Evolutionary conservation across 1,140 invertebrate species (phyloP), one percentile per base, ranked within the genome.

Genomic region (Vollenhovia emeryi): DNA sequence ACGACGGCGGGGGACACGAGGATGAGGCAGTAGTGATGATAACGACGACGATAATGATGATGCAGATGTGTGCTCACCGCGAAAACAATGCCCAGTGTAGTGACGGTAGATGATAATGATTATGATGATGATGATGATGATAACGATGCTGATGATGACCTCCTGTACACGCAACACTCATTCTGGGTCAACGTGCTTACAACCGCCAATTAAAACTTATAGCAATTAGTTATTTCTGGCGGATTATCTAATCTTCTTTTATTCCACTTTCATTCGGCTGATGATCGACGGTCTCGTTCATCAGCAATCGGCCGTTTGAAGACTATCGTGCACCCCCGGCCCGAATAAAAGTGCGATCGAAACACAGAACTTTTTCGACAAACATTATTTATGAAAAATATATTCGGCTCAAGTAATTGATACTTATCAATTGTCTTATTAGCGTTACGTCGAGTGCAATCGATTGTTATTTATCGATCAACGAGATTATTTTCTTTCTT

Each of bases 111-210:
- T 27, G 9, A 82, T 57, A 27, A 80, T 55, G 45, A 79, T 60
- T 43, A 76, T 48, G 57, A 76, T 76, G 57, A 74, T 74, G 48
- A 74, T 74, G 48, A 74, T 73, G 27, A 76, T 21, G 11, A 76
- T 48, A 21, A 75, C 21, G 33, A 60, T 76, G 57, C 18, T 76
- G 40, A 78, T 48, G 43, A 66, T 66, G 75, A 68, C 30, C 48
- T 36, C 3, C 50, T n/a, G 27, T 24, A 82, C 11, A 79, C 40
- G 71, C 71, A 21, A 66, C 27, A 18, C 13, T 30, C 27, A 36
- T 30, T 15, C 15, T 57, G 36, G 15, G 50, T 52, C 18, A 33
- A 80, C 48, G 45, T 36, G 30, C 18, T 48, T 9, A 30, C 9
- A 57, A 21, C 2, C 24, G 30, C 2, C 40, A 75, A 78, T 76